Evolutionary conservation across 2,113 vertebrate species (phyloP), one percentile per base, ranked within the genome.

Genomic region (Numida meleagris): DNA sequence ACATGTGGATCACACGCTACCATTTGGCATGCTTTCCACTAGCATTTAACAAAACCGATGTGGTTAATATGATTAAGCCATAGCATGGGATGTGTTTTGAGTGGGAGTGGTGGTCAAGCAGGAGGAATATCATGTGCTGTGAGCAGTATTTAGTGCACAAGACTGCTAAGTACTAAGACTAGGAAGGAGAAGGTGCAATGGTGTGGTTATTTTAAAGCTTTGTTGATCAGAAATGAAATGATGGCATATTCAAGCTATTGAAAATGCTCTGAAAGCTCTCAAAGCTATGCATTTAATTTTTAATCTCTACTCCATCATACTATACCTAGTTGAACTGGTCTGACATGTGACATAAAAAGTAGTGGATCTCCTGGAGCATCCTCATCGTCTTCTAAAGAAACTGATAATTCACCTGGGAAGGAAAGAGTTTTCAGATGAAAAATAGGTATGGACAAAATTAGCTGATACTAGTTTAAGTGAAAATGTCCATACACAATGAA

Each of bases 381-480:
- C 79, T 97, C 97, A 29, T 97, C 97, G 71, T 97, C 97, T 95
- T 97, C 96, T 95, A 97, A 91, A 92, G 90, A 95, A 96, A 96
- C 51, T 83, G 96, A 83, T 76, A 94, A 82, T 94, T 98, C 96
- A 76, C 96, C 97, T 97, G 53, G 51, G 95, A 94, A 86, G 88
- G 89, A 96, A 93, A 97, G 51, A 95, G 79, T 53, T 95, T 91
- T 87, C 70, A 62, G 88, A 75, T 96, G 90, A 89, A 94, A 95
- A 91, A 75, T 50, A 84, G 70, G 59, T 94, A 95, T 46, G 80
- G 86, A 94, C 94, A 82, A 76, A 82, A 78, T 82, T 46, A 84
- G 31, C 21, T 93, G 48, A 67, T 66, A 90, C 40, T 45, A 72
- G 17, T 73, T 67, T 53, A 82, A 78, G 46, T 77, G n/a, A 14